Evolutionary conservation across 1,140 invertebrate genomes (phyloP), one percentile per base, ranked within the genome.

Genomic region (Coelopa frigida): DNA sequence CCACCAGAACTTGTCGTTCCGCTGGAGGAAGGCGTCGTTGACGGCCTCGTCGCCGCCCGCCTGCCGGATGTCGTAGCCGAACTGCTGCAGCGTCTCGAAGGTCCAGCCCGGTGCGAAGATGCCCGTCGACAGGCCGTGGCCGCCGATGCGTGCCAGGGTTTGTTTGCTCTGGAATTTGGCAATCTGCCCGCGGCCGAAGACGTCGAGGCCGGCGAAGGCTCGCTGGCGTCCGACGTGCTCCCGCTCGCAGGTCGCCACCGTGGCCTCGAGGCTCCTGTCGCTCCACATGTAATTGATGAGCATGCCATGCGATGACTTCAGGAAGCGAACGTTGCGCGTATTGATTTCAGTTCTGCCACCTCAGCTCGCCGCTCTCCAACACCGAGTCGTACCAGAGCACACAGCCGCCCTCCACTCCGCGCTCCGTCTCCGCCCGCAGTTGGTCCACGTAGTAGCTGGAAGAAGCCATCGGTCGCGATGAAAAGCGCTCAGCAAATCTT

Each of bases 301-400:
- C 37, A 98, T 93, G 5, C 87, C 94, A 76, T 98, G 90, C 57
- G 87, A 90, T 10, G 59, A 71, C 53, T 90, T 79, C 72, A 97
- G 97, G 70, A 90, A 98, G 8, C 70, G 68, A 86, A 76, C 79
- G 68, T 98, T 98, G 37, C 76, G 69, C 0, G 77, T 62, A 66
- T 94, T 97, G 5, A 99, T 74, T 61, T 85, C 81, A 75, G n/a
- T 98, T 92, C 68, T 98, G 95, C 93, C 94, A 98, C 4, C 71
- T 66, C 1, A 98, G 73, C 48, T 81, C 65, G 1, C 95, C 95
- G 5, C 72, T 69, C 3, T 74, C 72, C 4, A 79, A 89, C 11
- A 98, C 85, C 69, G 90, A 92, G 70, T 99, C 95, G 67, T 98
- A 99, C 94, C 93, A 96, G 55, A 94, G 80, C n/a, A 97, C 75